phyloP scores from a whole-genome alignment of 2,797 vertebrate species.

The Graptemys geographica region DNA sequence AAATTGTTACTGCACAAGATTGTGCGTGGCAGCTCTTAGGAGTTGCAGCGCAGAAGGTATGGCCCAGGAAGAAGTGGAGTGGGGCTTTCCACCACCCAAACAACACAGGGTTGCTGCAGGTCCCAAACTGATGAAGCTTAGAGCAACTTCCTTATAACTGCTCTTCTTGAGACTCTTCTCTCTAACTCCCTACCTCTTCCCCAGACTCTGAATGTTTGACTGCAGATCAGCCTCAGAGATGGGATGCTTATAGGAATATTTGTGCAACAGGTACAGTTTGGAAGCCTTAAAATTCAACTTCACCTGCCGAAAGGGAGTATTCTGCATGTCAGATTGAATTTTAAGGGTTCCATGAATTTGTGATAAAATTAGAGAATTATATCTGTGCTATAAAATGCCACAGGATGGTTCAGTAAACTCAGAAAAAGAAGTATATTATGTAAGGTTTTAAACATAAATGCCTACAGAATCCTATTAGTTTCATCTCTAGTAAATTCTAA shows the following conservation, averaged over 20 bases:
- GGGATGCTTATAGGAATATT: background rate
- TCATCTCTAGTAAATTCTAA: background rate
- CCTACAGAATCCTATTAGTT: background rate
- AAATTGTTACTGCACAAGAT: background rate
- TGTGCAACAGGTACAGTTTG: background rate
- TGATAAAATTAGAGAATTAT: background rate
- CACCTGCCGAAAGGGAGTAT: background rate
- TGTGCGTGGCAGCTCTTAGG: background rate
- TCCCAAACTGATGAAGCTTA: background rate
- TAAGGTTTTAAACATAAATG: background rate
- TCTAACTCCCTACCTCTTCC: background rate
- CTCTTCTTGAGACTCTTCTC: background rate
- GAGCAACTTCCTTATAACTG: background rate
- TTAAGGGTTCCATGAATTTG: background rate
- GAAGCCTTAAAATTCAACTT: background rate
- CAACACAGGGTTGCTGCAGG: background rate
- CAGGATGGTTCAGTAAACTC: background rate
- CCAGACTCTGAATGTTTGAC: background rate
- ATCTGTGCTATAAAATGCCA: background rate
- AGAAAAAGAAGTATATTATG: too few relatives aligned
- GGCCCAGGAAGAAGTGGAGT: accelerated
- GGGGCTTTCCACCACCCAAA: background rate
- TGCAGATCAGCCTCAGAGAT: background rate
- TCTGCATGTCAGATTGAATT: background rate
- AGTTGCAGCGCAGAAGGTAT: background rate